Base-by-base conservation (phyloP, 2,888 invertebrate species). In the Tolmerus cingulatus region DNA sequence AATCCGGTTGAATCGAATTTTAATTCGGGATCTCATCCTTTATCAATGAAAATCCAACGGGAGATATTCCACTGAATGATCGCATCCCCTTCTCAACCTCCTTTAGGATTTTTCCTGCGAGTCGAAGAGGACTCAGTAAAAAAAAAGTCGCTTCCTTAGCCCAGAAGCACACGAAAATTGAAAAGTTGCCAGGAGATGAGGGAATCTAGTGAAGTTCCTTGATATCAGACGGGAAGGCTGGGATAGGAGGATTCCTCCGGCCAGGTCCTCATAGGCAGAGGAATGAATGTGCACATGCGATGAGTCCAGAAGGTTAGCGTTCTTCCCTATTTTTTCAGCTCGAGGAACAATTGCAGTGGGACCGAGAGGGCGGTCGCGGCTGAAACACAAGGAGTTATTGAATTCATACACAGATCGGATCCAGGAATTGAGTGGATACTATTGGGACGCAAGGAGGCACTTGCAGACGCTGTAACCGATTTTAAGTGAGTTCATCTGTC, bases 401-500 rank as follows among this genome's bases (percentile, higher is more conserved):
- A 82, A 82, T 82, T 82, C 82, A 82, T 82, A 66, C 57, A n/a
- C 34, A 82, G 57, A 57, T 57, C 57, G 34, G 34, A 82, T 82
- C 34, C 82, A 57, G 51, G 19, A 82, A 82, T 82, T 57, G 82
- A 82, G 37, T 82, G 82, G 82, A 57, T 55, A 66, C 57, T 23
- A 82, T 82, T 66, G 82, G 34, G 51, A 57, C 19, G 37, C 76
- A 37, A 37, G 37, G 30, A 82, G 82, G 27, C 16, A 57, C 37
- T 66, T 82, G 37, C 82, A 82, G 82, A 82, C 82, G 57, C 82
- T 82, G 82, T 82, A 82, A 82, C 82, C 82, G 57, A 82, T 66
- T 82, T 82, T 82, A 82, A 82, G 82, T 82, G 82, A 57, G 82
- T 82, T 82, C 82, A 82, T 82, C 82, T 82, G 82, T 57, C 82